These are phyloP conservation scores for Phyllostomus discolor DNA, from an alignment of 2,113 vertebrate species.

Conservation along the genomic window DNA sequence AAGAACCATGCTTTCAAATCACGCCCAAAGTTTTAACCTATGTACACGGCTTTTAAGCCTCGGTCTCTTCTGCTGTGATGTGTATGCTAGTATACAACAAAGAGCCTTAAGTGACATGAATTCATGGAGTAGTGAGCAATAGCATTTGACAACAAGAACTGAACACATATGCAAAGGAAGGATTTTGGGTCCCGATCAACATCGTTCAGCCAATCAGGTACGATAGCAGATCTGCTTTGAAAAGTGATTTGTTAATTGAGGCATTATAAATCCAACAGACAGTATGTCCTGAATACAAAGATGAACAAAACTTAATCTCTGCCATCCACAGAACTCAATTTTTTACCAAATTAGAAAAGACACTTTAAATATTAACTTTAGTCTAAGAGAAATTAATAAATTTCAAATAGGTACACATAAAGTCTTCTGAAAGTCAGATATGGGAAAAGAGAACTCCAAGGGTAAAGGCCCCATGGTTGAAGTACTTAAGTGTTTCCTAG, in stretches of 20 bases:
- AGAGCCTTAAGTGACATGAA: neutral
- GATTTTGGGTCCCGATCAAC: neutral
- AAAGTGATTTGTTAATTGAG: neutral
- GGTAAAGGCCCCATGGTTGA: neutral
- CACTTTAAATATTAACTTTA: neutral
- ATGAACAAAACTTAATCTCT: neutral
- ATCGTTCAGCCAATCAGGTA: neutral
- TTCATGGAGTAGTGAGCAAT: neutral
- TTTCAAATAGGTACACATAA: neutral
- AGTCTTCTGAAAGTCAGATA: neutral
- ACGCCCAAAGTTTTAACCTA: neutral
- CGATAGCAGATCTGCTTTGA: neutral
- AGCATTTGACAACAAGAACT: neutral
- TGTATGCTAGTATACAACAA: neutral
- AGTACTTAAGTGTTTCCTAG: neutral
- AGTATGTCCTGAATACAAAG: neutral
- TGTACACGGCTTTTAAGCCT: neutral
- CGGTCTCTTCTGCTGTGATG: neutral
- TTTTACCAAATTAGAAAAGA: neutral
- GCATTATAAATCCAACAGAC: neutral
- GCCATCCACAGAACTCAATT: neutral
- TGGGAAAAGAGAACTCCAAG: neutral
- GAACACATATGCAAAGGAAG: neutral
- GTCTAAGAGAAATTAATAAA: neutral
- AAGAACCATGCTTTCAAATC: neutral